Base-by-base conservation (phyloP, 1,140 invertebrate species). In the Bilobella aurantiaca region DNA sequence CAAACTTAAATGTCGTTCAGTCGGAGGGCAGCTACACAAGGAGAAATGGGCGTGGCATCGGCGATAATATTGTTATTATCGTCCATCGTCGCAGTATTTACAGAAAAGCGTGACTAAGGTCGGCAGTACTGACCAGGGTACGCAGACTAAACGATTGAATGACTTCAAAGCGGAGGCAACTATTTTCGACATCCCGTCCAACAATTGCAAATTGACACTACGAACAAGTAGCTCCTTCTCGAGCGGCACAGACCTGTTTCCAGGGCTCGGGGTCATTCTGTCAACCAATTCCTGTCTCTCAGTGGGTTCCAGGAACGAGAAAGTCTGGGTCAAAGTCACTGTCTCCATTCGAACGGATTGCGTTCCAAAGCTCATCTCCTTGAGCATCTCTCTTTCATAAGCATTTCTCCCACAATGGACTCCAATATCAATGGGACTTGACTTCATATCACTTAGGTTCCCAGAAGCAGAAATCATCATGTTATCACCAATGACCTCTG, bases 171-270 rank as follows among this genome's bases (percentile, higher is more conserved):
- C 57, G 23, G 62, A 42, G 18, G 49, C n/a, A 63, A 67, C 42
- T 59, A 67, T 8, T 63, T 58, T 63, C 66, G 62, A 62, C 66
- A 67, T 62, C 66, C 66, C 66, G 56, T 67, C 66, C 63, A 63
- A 59, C 2, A 67, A 30, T 47, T 67, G 62, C 32, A 42, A 53
- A 34, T 67, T 46, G 42, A 62, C 49, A 28, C 47, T 37, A 12
- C 32, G 37, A 23, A 63, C 53, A 29, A 62, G 3, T 3, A 23
- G 23, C 31, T 29, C 57, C 49, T 16, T 23, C 49, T 12, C 21
- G 14, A 56, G 14, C 49, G 25, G 14, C 12, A 56, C 49, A 56
- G 49, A 56, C 14, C 23, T 16, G 14, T 56, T 25, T 8, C 5
- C 49, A 16, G 49, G 23, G n/a, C n/a, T n/a, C n/a, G n/a, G n/a